phyloP scores from a whole-genome alignment of 2,888 invertebrate species.

The Syrphus vitripennis region DNA sequence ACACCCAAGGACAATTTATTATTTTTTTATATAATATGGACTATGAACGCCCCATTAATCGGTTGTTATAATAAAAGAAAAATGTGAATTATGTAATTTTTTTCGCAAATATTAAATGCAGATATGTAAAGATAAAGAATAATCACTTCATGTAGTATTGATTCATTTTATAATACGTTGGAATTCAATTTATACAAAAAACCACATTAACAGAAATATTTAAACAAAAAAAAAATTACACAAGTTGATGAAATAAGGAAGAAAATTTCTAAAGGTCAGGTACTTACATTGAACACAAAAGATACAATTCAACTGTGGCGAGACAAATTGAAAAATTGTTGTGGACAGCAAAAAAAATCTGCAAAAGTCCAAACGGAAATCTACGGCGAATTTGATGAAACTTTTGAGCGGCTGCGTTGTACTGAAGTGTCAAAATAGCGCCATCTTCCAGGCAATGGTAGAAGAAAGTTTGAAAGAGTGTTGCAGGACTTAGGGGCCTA shows the following conservation, averaged over 20 bases:
- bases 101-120: background rate
- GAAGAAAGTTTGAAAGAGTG: too few relatives aligned
- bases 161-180: background rate
- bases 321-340: constrained; percentile 47
- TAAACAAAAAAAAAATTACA: constrained; percentile 30
- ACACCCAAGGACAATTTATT: constrained; percentile 13
- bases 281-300: constrained; percentile 66
- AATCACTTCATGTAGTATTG: constrained; percentile 1
- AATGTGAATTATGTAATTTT: constrained; percentile 63
- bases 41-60: constrained; percentile 2
- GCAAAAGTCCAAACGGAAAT: constrained; percentile 3
- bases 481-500: background rate
- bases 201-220: constrained; percentile 19
- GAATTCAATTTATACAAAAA: constrained; percentile 5
- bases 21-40: constrained; percentile 42
- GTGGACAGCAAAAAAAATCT: constrained; percentile 30
- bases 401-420: background rate
- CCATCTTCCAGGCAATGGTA: constrained; percentile 33
- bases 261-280: background rate
- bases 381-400: constrained; percentile 43
- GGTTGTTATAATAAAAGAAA: background rate
- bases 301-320: constrained; percentile 66
- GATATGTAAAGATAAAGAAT: background rate
- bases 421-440: constrained; percentile 18
- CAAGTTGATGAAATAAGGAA: constrained; percentile 36